These are phyloP conservation scores for Drosophila mimetica DNA, from an alignment of 2,888 invertebrate genomes.

Conservation along the genomic window DNA sequence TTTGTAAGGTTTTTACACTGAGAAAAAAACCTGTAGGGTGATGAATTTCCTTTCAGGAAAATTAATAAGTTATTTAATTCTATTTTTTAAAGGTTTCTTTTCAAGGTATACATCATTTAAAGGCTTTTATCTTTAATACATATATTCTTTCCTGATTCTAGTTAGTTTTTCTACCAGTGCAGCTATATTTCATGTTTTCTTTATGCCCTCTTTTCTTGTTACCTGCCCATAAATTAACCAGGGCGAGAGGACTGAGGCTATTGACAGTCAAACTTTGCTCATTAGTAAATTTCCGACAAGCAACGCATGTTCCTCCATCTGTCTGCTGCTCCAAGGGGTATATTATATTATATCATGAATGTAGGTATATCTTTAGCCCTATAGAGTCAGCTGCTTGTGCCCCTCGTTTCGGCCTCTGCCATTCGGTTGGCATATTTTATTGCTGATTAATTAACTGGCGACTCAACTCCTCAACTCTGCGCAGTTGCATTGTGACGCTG, in stretches of 20 bases:
- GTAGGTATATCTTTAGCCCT: neutral
- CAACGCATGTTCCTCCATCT: constrained; percentile 41
- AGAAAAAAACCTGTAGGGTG: neutral
- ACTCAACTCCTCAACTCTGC: too few species aligned
- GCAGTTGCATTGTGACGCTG: constrained; percentile 39
- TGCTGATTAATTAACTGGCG: constrained; percentile 73
- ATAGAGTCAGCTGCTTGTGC: constrained; percentile 15
- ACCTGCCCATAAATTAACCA: constrained; percentile 56
- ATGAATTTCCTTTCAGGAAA: too few species aligned
- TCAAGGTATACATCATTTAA: neutral
- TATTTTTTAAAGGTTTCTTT: too few species aligned
- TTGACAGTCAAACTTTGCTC: constrained; percentile 66
- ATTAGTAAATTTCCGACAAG: constrained; percentile 65
- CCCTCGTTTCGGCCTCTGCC: constrained; percentile 39
- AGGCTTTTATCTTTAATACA: neutral
- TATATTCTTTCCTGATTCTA: neutral
- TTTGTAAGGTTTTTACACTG: neutral
- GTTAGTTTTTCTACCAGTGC: constrained; percentile 16
- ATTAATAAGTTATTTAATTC: too few species aligned
- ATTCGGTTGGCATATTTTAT: constrained; percentile 68
- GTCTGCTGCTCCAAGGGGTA: constrained; percentile 21
- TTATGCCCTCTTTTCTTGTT: constrained; percentile 28
- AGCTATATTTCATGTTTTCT: constrained; percentile 22
- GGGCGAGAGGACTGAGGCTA: constrained; percentile 18
- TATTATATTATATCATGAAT: neutral